Evolutionary conservation across 2,113 vertebrate species (phyloP).

Genomic region (Trochalopteron elliotii): DNA sequence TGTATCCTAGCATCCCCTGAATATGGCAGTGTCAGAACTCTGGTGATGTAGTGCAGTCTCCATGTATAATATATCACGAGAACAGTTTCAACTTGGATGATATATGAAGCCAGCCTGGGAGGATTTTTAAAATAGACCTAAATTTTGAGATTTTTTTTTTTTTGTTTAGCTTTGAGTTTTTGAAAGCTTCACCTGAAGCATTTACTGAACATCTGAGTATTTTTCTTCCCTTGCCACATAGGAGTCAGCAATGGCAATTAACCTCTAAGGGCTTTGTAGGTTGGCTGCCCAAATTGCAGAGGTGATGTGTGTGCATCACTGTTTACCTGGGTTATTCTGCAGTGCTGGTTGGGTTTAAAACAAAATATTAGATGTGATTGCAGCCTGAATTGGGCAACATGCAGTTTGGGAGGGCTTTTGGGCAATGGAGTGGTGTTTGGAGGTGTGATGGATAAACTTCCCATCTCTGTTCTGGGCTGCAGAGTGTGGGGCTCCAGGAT

Average conservation of each 20-base stretch:
- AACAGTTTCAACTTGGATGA: conserved; percentile 69
- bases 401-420: neutral
- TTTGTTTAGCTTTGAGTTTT: conserved; percentile 30
- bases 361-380: neutral
- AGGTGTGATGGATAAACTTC: neutral
- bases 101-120: conserved; percentile 61
- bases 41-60: conserved; percentile 69
- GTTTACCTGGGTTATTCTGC: neutral
- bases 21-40: conserved; percentile 69
- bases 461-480: neutral
- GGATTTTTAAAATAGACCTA: conserved; percentile 72
- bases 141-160: conserved; percentile 34
- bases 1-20: conserved; percentile 65
- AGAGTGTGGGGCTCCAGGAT: neutral
- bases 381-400: neutral
- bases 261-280: neutral
- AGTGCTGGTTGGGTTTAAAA: neutral
- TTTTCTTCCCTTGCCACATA: neutral
- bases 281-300: neutral
- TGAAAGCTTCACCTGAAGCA: conserved; percentile 45
- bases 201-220: conserved; percentile 41
- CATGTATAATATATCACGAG: conserved; percentile 70
- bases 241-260: conserved; percentile 14
- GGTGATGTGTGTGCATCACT: neutral
- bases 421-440: neutral